Base-by-base conservation (phyloP, 2,113 vertebrate genomes). In the Cyanoliseus patagonus region DNA sequence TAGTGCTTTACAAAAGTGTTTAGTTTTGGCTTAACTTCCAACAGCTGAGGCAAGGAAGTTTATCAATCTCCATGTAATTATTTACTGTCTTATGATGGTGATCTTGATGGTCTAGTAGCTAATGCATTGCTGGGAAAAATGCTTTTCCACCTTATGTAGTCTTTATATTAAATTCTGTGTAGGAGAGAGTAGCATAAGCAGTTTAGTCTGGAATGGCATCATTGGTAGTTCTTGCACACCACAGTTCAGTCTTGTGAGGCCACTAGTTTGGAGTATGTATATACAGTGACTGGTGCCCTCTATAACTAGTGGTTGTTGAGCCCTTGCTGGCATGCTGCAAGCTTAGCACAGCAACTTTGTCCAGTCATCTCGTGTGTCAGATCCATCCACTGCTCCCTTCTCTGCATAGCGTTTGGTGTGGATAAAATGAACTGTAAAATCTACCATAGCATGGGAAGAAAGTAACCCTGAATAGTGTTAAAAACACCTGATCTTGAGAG, bases 51-150 rank as follows among this genome's bases (percentile, higher is more conserved):
- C 86, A 97, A 81, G 96, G 92, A 97, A 95, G 97, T 97, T 96
- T 97, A 96, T 94, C 89, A 75, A 28, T 85, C 91, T 91, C 23
- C 78, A 1, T 94, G 64, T 97, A 97, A 96, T 95, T 97, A 97
- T 97, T 97, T 97, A 95, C 94, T 72, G 41, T 31, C 31, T 55
- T 47, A 39, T 39, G 39, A 80, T 75, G 63, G 46, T 86, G 78
- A 62, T 81, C 96, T 79, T 80, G 74, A 84, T 80, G 67, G n/a
- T 49, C 63, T 91, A 49, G 74, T 91, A 90, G 73, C 86, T 94
- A 87, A 91, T 77, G 41, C 44, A 42, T 67, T 73, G 9, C 62
- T 79, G 31, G 57, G 52, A 91, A 86, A 61, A 57, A 41, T 8
- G 4, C 37, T 84, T 4, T 22, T 90, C 59, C 49, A 57, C 67